phyloP scores from a whole-genome alignment of 2,113 vertebrate species.

The Nycticryphes semicollaris region DNA sequence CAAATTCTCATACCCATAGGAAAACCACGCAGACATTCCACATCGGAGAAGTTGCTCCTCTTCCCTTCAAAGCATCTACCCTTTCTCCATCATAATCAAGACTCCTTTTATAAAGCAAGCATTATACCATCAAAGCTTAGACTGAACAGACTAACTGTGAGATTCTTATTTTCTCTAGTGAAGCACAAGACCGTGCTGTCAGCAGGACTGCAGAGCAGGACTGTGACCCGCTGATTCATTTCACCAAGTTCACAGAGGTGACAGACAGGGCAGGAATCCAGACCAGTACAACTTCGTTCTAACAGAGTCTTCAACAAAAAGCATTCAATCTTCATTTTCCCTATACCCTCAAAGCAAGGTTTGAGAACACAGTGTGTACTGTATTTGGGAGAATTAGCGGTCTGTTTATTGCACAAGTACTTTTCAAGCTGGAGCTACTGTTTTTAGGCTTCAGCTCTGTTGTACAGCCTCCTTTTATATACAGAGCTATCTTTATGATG shows the following conservation, averaged over 20 bases:
- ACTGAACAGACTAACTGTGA: neutral
- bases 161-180: neutral
- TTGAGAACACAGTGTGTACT: slow-evolving; percentile 15
- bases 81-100: neutral
- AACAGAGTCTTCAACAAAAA: slow-evolving; percentile 3
- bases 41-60: neutral
- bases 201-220: neutral
- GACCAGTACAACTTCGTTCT: neutral
- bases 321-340: slow-evolving; percentile 5
- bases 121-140: neutral
- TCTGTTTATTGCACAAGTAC: neutral
- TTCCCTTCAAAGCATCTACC: neutral
- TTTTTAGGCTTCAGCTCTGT: neutral
- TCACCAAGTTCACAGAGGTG: slow-evolving; percentile 48
- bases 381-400: neutral
- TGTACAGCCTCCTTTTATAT: neutral
- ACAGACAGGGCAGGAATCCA: slow-evolving; percentile 59
- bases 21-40: neutral
- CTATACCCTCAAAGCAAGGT: neutral
- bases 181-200: neutral
- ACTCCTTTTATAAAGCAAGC: neutral
- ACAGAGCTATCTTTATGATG: neutral
- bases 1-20: accelerated
- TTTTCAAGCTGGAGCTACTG: neutral
- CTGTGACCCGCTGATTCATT: slow-evolving; percentile 32